Evolutionary conservation across 92 coral and sea anemone genomes (phyloP).

Genomic region (Umimayanthus kanabou): DNA sequence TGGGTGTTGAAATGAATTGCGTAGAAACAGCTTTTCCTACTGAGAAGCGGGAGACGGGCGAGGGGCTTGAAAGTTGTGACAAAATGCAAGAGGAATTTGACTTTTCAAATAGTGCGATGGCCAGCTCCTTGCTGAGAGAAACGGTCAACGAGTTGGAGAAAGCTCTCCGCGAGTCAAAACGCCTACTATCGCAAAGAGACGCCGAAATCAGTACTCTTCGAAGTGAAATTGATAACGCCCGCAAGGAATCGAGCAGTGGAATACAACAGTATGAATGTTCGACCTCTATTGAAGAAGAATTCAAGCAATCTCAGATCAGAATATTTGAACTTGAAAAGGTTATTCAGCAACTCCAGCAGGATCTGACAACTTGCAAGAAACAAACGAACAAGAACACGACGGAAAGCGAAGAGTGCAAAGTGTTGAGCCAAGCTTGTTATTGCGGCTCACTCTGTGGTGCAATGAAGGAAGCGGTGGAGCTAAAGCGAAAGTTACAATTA

Average conservation of each 20-base stretch:
- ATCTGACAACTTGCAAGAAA: constrained; percentile 59
- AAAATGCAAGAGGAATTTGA: constrained; percentile 65
- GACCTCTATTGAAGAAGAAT: constrained; percentile 72
- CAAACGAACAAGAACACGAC: constrained; percentile 40
- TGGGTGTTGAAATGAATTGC: neutral
- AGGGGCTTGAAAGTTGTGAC: constrained; percentile 79
- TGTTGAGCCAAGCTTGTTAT: constrained; percentile 72
- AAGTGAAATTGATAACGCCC: constrained; percentile 65
- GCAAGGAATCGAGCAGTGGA: constrained; percentile 42
- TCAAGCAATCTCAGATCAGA: constrained; percentile 71
- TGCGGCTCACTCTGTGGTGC: constrained; percentile 95
- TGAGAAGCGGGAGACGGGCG: constrained; percentile 80
- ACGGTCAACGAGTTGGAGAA: constrained; percentile 84
- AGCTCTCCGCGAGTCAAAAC: constrained; percentile 85
- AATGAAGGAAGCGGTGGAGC: constrained; percentile 91
- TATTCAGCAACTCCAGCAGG: constrained; percentile 76
- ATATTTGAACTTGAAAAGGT: constrained; percentile 80
- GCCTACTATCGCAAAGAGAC: constrained; percentile 82
- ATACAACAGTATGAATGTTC: constrained; percentile 42
- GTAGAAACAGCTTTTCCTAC: constrained; percentile 24
- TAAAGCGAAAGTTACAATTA: constrained; percentile 81
- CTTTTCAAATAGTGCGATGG: constrained; percentile 40
- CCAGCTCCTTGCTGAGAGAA: constrained; percentile 71
- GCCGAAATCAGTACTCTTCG: constrained; percentile 72
- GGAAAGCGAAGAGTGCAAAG: constrained; percentile 37